These are phyloP conservation scores for Euplexia lucipara DNA, from an alignment of 2,888 invertebrate species.

Conservation along the genomic window DNA sequence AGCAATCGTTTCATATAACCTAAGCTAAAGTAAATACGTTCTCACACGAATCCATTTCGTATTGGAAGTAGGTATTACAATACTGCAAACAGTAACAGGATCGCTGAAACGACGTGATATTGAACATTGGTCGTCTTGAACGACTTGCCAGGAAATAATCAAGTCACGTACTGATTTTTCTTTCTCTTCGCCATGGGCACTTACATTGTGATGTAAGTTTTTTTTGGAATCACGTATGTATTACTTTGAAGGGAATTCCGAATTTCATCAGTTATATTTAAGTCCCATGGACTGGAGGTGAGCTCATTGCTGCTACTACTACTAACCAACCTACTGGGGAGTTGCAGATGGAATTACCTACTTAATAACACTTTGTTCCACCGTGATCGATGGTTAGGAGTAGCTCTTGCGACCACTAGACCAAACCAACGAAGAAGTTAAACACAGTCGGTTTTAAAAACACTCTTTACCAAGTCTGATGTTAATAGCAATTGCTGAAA, in stretches of 20 bases:
- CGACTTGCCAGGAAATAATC: conserved; percentile 23
- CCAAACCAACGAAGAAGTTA: background rate
- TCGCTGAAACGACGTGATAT: conserved; percentile 36
- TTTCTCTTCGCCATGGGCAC: background rate
- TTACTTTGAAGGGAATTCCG: too few species aligned
- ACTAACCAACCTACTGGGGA: too few species aligned
- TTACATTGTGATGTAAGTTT: background rate
- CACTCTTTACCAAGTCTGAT: background rate
- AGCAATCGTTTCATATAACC: conserved; percentile 9
- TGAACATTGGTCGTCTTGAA: conserved; percentile 24
- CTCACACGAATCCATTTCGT: conserved; percentile 45
- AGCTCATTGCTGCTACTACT: too few species aligned
- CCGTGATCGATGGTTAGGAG: too few species aligned
- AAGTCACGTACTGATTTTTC: conserved; percentile 3
- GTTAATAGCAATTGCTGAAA: too few species aligned
- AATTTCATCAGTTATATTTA: too few species aligned
- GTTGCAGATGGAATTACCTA: too few species aligned
- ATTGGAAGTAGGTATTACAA: conserved; percentile 49
- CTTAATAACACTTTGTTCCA: too few species aligned
- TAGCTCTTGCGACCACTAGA: background rate
- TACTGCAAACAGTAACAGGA: conserved; percentile 38
- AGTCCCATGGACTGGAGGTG: too few species aligned
- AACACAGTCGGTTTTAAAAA: background rate
- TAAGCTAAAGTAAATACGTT: conserved; percentile 20
- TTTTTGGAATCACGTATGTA: too few species aligned